Evolutionary conservation across 2,797 vertebrate genomes (phyloP).

Genomic region (Crocidura indochinensis): DNA sequence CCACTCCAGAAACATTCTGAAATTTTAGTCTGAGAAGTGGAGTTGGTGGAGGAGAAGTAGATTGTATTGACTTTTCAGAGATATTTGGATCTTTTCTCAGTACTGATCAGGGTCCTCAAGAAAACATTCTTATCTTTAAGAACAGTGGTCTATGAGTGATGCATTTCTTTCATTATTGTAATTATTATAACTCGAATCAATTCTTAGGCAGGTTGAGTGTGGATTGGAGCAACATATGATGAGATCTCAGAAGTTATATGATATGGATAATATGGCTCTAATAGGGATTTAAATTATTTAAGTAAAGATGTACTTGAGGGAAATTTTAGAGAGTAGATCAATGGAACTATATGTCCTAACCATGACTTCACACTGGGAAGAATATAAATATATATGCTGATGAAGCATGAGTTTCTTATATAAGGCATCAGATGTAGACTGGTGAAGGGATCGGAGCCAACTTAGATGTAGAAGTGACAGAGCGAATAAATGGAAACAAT

Average conservation of each 20-base stretch:
- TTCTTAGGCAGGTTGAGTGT: neutral
- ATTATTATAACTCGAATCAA: neutral
- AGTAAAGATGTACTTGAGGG: neutral
- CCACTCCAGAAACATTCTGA: neutral
- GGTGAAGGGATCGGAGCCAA: no score
- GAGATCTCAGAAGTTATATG: neutral
- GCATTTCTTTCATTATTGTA: conserved; percentile 12
- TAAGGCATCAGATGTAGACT: neutral
- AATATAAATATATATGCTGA: no score
- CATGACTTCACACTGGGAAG: neutral
- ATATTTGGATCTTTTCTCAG: neutral
- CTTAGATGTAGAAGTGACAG: neutral
- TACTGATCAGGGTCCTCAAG: neutral
- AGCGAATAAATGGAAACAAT: neutral
- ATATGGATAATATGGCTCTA: neutral
- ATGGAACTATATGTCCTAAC: no score
- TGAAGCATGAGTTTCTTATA: neutral
- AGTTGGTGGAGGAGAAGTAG: neutral
- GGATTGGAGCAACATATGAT: neutral
- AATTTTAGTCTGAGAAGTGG: neutral
- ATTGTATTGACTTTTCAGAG: neutral
- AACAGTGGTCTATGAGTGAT: neutral
- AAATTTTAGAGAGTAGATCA: neutral
- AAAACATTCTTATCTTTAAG: conserved; percentile 41
- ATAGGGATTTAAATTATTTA: neutral